Conservation (phyloP, 2,797 vertebrate species). For the Pachyuromys duprasi region DNA sequence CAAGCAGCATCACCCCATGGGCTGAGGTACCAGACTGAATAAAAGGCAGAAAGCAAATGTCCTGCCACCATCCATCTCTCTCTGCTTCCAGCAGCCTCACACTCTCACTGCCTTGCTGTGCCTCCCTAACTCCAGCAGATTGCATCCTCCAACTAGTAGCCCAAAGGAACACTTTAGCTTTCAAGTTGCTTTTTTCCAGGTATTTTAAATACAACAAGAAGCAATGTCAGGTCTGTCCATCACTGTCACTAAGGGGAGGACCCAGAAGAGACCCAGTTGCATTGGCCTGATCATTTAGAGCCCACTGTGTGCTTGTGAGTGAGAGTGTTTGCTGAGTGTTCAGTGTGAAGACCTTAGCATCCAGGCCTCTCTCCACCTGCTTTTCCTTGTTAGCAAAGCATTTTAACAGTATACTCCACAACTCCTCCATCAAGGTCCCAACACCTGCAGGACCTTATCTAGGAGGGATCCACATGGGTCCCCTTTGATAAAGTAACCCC, state of each 20-base stretch:
- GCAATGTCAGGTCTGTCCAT: neutral
- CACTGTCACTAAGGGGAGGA: neutral
- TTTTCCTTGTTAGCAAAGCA: no score
- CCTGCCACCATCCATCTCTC: neutral
- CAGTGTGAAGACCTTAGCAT: neutral
- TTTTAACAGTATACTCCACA: neutral
- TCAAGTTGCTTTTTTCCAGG: neutral
- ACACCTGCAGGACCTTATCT: neutral
- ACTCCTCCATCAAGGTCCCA: neutral
- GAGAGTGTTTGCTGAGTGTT: no score
- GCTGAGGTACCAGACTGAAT: neutral
- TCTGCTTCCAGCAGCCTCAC: neutral
- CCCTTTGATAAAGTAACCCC: neutral
- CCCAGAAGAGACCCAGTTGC: no score
- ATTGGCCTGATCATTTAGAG: neutral
- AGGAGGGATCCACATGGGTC: neutral
- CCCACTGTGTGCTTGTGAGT: neutral
- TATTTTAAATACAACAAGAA: neutral
- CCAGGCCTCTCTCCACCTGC: neutral
- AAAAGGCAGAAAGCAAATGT: neutral
- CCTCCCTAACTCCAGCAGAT: neutral
- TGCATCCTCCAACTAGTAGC: neutral
- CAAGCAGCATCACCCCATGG: neutral
- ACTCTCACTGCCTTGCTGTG: accelerated
- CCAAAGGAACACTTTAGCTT: neutral